Evolutionary conservation across 1,140 invertebrate genomes (phyloP), one percentile per base, ranked within the genome.

Genomic region (Cardiocondyla obscurior): DNA sequence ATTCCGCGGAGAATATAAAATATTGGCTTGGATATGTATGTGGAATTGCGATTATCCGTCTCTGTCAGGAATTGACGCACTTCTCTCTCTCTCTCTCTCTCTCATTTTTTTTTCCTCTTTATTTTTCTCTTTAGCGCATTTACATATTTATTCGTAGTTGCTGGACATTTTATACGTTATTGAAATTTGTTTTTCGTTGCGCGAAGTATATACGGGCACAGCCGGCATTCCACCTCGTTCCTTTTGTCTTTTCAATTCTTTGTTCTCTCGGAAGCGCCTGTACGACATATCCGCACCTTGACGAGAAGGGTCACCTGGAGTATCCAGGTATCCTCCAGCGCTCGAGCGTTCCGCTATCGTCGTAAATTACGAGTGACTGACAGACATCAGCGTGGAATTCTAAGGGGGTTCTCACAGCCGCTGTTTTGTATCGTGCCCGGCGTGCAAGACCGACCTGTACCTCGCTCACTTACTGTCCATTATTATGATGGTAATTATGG

Each of bases 331-430:
- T 79, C 62, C 81, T 33, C 62, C 64, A 22, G 57, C 60, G 25
- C 74, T 79, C 62, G 46, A 76, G 36, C 76, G 85, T 88, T 87
- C 77, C 82, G 82, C 85, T 82, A 87, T 88, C 86, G 85, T 81
- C 85, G 86, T 88, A 88, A 88, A 88, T 88, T 87, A 88, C 83
- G 82, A 88, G 73, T 87, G 86, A 88, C 85, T 88, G 86, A 88
- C 86, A 88, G 86, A 85, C 86, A 88, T 88, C 86, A 87, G 86
- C 70, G 70, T 77, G 86, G 86, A 88, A 88, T 88, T 88, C 86
- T 84, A 85, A 88, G 65, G 72, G 62, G 86, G 70, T 85, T 88
- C 82, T 87, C 86, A 73, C 86, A 82, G 77, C 73, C 74, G 81
- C 30, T 70, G 82, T 83, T 87, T 86, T 87, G 86, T 81, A 46